These are phyloP conservation scores for Drosophila bocqueti DNA, from an alignment of 1,140 invertebrate species.

Conservation along the genomic window DNA sequence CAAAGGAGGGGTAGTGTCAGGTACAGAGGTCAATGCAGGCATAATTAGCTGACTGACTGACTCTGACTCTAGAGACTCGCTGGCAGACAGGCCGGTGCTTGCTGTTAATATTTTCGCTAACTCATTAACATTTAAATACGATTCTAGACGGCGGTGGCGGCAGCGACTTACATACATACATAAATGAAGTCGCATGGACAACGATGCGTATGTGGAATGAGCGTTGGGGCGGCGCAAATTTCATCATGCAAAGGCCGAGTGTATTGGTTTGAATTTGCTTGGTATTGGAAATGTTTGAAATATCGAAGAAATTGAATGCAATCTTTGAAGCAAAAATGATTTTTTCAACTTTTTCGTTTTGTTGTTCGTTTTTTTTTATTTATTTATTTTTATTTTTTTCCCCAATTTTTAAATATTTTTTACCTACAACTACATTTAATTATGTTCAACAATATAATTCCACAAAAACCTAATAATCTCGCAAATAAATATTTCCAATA, in stretches of 20 bases:
- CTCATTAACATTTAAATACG: slow-evolving; percentile 82
- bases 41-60: slow-evolving; percentile 65
- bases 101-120: slow-evolving; percentile 67
- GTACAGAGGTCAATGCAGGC: slow-evolving; percentile 68
- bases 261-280: not conserved
- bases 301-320: not conserved
- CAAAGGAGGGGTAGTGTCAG: slow-evolving; percentile 14
- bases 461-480: not conserved
- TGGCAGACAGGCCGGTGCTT: slow-evolving; percentile 3
- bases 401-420: not conserved
- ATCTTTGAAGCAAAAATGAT: too few species aligned
- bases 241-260: slow-evolving; percentile 48
- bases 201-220: slow-evolving; percentile 71
- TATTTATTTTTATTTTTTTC: not conserved
- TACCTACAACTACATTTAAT: not conserved
- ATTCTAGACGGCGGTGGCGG: slow-evolving; percentile 21
- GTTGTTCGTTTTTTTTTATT: too few species aligned
- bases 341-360: too few species aligned
- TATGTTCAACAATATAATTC: not conserved
- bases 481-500: not conserved
- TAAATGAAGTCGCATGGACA: slow-evolving; percentile 64
- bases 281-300: not conserved
- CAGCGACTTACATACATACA: slow-evolving; percentile 48
- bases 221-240: slow-evolving; percentile 52
- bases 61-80: slow-evolving; percentile 3